A percentile compares a stretch with the other conserved stretches of the same genome.
Evolutionary conservation across 92 coral and sea anemone genomes (phyloP).

Genomic region (Siderastrea radians): DNA sequence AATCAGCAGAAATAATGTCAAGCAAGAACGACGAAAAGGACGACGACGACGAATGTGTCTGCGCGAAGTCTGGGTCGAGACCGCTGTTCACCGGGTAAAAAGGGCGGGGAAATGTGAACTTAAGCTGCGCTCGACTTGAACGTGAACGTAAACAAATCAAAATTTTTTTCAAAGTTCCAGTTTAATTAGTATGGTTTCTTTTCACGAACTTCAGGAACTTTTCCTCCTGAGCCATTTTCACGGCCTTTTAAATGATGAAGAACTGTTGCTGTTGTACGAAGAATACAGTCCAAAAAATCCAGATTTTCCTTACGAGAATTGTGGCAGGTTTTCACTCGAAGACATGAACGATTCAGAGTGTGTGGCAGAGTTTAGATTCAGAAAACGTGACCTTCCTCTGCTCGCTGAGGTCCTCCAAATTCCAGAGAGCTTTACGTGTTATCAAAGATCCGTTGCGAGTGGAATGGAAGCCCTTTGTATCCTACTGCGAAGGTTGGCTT

Average conservation of each 20-base stretch:
- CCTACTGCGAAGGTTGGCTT: constrained; percentile 25
- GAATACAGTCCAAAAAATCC: constrained; percentile 57
- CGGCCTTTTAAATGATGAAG: constrained; percentile 43
- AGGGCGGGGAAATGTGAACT: constrained; percentile 20
- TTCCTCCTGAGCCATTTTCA: constrained; percentile 16
- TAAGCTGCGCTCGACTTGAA: constrained; percentile 22
- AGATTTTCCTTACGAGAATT: constrained; percentile 24
- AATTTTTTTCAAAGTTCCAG: neutral
- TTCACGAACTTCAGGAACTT: constrained; percentile 29
- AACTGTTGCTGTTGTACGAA: constrained; percentile 42
- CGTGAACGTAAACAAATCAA: constrained; percentile 19
- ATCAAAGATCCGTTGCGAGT: constrained; percentile 31
- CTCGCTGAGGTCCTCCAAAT: constrained; percentile 38
- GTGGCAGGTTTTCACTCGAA: constrained; percentile 33
- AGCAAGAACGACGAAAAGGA: constrained; percentile 2
- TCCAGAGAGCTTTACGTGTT: constrained; percentile 37
- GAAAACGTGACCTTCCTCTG: constrained; percentile 27
- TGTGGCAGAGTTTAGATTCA: constrained; percentile 43
- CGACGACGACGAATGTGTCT: constrained; percentile 19
- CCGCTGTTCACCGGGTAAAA: constrained; percentile 4
- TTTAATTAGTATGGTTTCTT: constrained; percentile 16
- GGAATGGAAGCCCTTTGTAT: constrained; percentile 46
- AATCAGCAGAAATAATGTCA: too few species aligned
- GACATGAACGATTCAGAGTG: constrained; percentile 58
- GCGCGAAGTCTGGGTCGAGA: constrained; percentile 14